Conservation (phyloP, 2,113 vertebrate genomes). For the Ariopsis seemanni region DNA sequence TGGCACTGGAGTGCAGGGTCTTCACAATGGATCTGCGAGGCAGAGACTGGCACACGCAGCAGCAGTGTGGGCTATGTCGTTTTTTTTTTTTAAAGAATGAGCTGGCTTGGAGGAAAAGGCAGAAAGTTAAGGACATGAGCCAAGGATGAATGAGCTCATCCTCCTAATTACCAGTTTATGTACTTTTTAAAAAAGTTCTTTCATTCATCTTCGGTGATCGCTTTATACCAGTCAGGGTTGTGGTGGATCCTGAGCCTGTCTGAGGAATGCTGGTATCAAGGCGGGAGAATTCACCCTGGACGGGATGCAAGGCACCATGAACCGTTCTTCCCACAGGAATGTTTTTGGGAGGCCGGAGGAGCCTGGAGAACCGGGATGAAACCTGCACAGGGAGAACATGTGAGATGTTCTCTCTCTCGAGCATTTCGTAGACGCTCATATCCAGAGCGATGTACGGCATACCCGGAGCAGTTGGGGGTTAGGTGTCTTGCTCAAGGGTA, state of each 20-base stretch:
- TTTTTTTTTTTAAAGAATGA: not conserved
- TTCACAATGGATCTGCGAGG: not conserved
- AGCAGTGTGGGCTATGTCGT: not conserved
- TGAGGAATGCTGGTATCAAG: not conserved
- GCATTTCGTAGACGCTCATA: no score
- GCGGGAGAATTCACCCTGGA: not conserved
- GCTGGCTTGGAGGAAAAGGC: not conserved
- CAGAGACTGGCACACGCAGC: not conserved
- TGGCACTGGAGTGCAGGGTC: conserved; percentile 7
- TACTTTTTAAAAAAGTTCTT: not conserved
- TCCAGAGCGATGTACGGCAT: no score
- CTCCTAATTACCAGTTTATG: not conserved
- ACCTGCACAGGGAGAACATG: not conserved
- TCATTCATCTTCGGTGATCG: not conserved
- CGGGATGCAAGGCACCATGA: not conserved
- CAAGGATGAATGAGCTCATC: not conserved
- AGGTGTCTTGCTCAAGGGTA: no score
- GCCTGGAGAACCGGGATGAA: not conserved
- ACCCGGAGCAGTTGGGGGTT: no score
- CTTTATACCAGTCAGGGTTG: not conserved
- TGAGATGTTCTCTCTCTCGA: no score
- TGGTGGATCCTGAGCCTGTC: not conserved
- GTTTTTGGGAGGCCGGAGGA: not conserved
- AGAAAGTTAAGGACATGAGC: not conserved
- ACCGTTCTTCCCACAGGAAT: no score